Base-by-base conservation (phyloP, 2,113 vertebrate species). In the Oreochromis tanganicae region DNA sequence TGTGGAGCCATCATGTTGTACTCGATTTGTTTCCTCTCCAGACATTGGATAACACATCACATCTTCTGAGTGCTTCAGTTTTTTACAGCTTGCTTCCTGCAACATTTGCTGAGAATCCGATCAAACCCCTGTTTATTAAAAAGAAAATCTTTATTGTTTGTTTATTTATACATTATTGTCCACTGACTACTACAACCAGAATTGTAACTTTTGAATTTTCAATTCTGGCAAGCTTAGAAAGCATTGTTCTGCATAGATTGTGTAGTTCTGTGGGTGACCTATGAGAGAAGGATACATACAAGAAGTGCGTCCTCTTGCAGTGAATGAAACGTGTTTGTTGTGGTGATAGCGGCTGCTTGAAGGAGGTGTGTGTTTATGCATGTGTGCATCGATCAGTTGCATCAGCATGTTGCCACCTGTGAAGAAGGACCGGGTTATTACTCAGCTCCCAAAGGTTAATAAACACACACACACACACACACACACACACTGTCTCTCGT, bases 341-440 rank as follows among this genome's bases (percentile, higher is more conserved):
- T 68, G 38, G 38, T 84, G 21, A 54, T 5, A 10, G 41, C 38
- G 63, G 21, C 32, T 57, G 43, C 34, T 75, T 82, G 59, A 82
- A 54, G 43, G 43, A 79, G 36, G 16, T 19, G 16, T 68, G 81
- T 87, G 68, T 68, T 48, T 38, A 4, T 82, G 55, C 81, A n/a
- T 75, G 34, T 71, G 43, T 43, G 48, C 68, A 12, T 14, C 55
- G 50, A 87, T 48, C 17, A 19, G 17, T 24, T 85, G 43, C 59
- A 78, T 97, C 97, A 98, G 95, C 82, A 95, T 99, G 87, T 95
- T 98, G 91, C 97, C 97, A 29, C 97, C 98, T 1, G 97, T 98
- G 93, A 96, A 97, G 91, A 97, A 96, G 94, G 98, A 99, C 94
- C 95, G 24, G 24, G 24, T 27, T 27, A 21, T 27, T 3, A 27